These are phyloP conservation scores for Sciurus carolinensis DNA, from an alignment of 2,797 vertebrate genomes.

Conservation along the genomic window DNA sequence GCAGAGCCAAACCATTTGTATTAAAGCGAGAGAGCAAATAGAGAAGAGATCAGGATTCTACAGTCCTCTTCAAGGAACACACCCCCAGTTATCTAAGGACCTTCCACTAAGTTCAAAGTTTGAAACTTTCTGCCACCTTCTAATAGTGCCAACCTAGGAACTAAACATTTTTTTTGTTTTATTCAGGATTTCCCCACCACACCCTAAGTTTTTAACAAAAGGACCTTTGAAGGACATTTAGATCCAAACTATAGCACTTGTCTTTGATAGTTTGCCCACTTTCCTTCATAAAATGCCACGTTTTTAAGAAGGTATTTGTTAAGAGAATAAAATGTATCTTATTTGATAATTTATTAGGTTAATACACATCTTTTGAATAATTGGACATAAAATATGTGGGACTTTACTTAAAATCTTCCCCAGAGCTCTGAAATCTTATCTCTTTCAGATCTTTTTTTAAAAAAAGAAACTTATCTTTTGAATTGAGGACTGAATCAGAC, in stretches of 20 bases:
- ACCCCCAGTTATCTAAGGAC: background rate
- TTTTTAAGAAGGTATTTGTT: background rate
- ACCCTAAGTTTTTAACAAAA: background rate
- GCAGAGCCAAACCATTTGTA: background rate
- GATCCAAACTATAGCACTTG: background rate
- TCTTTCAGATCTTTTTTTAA: background rate
- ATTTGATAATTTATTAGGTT: background rate
- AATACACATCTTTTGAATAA: background rate
- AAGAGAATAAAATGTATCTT: background rate
- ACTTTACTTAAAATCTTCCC: background rate
- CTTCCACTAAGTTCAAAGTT: too few relatives aligned
- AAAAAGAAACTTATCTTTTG: background rate
- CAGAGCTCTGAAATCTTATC: background rate
- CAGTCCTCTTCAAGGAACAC: too few relatives aligned
- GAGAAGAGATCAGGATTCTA: background rate
- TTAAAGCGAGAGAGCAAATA: background rate
- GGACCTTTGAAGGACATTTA: background rate
- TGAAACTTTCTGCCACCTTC: background rate
- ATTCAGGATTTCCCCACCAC: too few relatives aligned
- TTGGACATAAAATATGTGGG: background rate
- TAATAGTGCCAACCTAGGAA: background rate
- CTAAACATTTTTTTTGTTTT: too few relatives aligned
- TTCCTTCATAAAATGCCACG: background rate
- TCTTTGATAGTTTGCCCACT: background rate
- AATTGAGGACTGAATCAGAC: background rate